Evolutionary conservation across 2,888 invertebrate genomes (phyloP), one percentile per base, ranked within the genome.

Genomic region (Rhamnusium bicolor): DNA sequence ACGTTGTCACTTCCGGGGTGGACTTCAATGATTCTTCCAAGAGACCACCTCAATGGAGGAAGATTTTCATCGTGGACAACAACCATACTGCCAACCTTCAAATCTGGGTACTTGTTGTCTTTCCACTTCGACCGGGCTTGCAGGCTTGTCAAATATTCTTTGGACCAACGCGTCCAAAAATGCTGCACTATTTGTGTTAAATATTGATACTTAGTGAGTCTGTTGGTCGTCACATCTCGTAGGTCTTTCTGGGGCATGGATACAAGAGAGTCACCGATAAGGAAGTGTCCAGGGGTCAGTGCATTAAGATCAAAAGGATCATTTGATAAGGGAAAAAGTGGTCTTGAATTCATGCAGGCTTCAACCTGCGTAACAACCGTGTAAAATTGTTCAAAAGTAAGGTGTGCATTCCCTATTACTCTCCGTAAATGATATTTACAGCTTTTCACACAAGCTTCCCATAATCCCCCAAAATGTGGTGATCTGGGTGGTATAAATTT

Each of bases 351-450:
- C 1, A 67, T 18, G 16, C 60, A 51, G 24, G 51, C 68, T 18
- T 72, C 68, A 10, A 72, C 51, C 21, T 72, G 53, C 24, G 67
- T 21, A 14, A 72, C 6, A 1, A 54, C 14, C 7, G 72, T 72
- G 6, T 2, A 24, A 2, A 24, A 24, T 6, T 24, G 3, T 24
- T 24, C 24, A 6, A 4, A 24, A 24, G 60, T 66, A 0, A 66
- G 18, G 32, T 1, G 27, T 10, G 19, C 16, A 2, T 32, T 12
- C 10, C 51, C 27, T 5, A 40, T 29, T 7, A 18, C 27, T 3
- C 49, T 19, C 27, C 16, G 46, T 1, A 49, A 7, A 54, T 54
- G 54, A 12, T 54, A 24, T 54, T 54, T 54, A 0, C n/a, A 19
- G 1, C 21, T 21, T 14, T 54, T 54, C 1, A 54, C n/a, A 5